These are phyloP conservation scores for Lucinisca nassula DNA, from an alignment of 2,888 invertebrate genomes.

Conservation along the genomic window DNA sequence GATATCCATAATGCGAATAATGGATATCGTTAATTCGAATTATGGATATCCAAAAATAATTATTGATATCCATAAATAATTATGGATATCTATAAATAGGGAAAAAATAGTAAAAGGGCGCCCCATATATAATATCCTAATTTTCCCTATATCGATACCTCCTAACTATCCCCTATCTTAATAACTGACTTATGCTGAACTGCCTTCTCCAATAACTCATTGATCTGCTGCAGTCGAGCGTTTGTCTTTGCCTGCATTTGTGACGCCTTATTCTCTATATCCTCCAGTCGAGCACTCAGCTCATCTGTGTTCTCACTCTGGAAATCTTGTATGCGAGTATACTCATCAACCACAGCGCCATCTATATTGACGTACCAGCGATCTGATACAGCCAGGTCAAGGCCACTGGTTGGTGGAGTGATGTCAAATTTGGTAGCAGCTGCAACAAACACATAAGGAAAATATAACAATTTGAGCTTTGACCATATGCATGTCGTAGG, in stretches of 20 bases:
- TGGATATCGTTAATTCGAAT: too few species aligned
- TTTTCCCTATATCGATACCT: neutral
- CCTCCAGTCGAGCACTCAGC: conserved; percentile 54
- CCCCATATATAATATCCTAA: too few species aligned
- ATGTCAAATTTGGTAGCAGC: neutral
- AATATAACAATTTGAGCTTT: too few species aligned
- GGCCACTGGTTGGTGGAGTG: neutral
- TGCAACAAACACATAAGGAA: too few species aligned
- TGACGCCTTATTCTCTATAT: conserved; percentile 50
- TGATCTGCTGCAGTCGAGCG: conserved; percentile 60
- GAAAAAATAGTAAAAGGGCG: too few species aligned
- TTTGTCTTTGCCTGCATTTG: conserved; percentile 58
- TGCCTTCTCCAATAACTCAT: conserved; percentile 35
- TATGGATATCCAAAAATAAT: too few species aligned
- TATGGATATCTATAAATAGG: too few species aligned
- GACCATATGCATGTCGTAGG: too few species aligned
- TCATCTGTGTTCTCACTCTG: conserved; percentile 39
- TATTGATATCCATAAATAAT: too few species aligned
- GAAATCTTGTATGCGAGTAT: conserved; percentile 43
- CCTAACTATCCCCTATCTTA: neutral
- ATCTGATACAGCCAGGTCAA: neutral
- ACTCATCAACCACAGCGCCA: conserved; percentile 37
- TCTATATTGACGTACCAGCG: conserved; percentile 60
- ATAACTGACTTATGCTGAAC: neutral
- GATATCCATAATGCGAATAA: too few species aligned